Percentiles rank a stretch among this genome's conserved stretches.
Conservation (phyloP, 2,888 invertebrate genomes). For the Willowsia nigromaculata region DNA sequence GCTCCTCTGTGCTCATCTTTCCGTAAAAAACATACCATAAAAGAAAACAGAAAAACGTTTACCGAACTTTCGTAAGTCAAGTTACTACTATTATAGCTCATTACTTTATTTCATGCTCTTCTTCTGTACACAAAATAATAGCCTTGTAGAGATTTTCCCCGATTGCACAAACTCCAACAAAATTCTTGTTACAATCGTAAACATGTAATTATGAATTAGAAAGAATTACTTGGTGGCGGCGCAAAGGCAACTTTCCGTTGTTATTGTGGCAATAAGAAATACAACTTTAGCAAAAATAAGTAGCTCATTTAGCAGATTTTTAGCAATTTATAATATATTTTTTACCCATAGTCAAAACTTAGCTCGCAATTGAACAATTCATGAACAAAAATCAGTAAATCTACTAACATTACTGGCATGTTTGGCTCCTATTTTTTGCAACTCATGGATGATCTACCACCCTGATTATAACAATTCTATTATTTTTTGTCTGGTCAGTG, state of each 20-base stretch:
- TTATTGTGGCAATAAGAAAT: background rate
- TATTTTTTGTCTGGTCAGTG: background rate
- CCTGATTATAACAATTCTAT: too few relatives aligned
- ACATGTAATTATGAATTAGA: background rate
- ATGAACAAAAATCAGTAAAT: background rate
- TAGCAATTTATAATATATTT: too few relatives aligned
- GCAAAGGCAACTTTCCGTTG: background rate
- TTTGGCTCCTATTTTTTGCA: background rate
- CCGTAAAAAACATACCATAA: conserved; percentile 15
- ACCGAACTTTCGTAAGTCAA: conserved; percentile 33
- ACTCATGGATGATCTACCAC: background rate
- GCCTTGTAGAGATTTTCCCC: background rate
- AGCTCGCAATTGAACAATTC: too few relatives aligned
- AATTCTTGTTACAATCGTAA: background rate
- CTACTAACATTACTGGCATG: background rate
- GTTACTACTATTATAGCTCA: background rate
- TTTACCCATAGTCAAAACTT: too few relatives aligned
- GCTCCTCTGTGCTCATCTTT: conserved; percentile 47
- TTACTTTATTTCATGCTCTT: background rate
- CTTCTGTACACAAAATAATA: background rate
- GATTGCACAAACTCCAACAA: conserved; percentile 2
- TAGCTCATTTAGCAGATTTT: background rate
- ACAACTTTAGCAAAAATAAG: background rate
- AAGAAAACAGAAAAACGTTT: conserved; percentile 7
- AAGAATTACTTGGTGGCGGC: background rate